Conservation (phyloP, 2,888 invertebrate species). For the Pardosa pseudoannulata region DNA sequence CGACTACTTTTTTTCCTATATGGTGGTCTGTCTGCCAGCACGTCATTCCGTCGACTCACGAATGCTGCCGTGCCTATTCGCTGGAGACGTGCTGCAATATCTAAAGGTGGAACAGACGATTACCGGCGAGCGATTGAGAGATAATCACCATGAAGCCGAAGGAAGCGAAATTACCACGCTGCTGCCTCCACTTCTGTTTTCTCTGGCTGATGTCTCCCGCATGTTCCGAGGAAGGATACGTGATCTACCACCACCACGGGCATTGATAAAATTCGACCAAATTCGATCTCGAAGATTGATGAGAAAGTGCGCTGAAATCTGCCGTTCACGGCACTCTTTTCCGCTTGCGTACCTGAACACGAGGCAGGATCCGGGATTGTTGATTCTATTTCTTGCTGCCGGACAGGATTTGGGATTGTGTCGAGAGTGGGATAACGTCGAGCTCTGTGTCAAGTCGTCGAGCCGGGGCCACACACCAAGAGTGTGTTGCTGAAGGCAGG, state of each 20-base stretch:
- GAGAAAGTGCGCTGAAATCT: conserved; percentile 13
- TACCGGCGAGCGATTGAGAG: background rate
- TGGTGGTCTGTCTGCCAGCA: conserved; percentile 17
- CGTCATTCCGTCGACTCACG: conserved; percentile 16
- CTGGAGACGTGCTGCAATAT: conserved; percentile 38
- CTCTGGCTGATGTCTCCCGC: conserved; percentile 5
- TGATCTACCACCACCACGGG: background rate
- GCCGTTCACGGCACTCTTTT: conserved; percentile 9
- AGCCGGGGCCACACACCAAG: background rate
- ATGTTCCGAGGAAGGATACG: background rate
- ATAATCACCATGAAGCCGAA: conserved; percentile 27
- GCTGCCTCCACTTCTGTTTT: background rate
- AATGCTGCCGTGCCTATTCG: conserved; percentile 27
- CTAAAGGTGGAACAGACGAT: background rate
- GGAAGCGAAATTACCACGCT: conserved; percentile 10
- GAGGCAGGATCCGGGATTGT: background rate
- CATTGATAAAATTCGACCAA: background rate
- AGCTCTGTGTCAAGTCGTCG: background rate
- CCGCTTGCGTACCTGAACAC: no score
- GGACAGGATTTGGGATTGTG: background rate
- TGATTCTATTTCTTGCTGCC: no score
- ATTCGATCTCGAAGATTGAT: conserved; percentile 21
- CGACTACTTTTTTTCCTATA: conserved; percentile 17
- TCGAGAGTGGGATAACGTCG: background rate
- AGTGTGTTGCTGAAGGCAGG: background rate